phyloP scores from a whole-genome alignment of 2,113 vertebrate genomes.

The Thunnus maccoyii region DNA sequence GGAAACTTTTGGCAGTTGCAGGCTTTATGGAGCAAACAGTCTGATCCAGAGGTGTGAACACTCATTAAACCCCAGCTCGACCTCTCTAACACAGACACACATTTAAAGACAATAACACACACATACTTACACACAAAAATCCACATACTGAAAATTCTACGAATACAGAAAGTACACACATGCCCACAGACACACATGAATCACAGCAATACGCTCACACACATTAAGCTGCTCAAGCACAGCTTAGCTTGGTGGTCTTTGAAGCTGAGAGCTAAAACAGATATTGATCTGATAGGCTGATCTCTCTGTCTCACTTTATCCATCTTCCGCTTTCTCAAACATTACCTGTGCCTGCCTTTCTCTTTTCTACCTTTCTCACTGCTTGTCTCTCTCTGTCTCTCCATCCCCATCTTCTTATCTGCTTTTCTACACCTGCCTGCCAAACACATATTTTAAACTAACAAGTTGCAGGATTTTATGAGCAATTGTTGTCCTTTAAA shows the following conservation, averaged over 20 bases:
- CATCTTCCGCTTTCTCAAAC: neutral
- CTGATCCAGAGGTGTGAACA: conserved; percentile 47
- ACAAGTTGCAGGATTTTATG: conserved; percentile 22
- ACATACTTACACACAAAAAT: neutral
- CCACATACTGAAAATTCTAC: neutral
- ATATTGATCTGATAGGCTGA: conserved; percentile 58
- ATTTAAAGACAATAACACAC: neutral
- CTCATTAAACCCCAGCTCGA: conserved; percentile 56
- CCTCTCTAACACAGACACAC: conserved; percentile 19
- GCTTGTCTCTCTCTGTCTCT: neutral
- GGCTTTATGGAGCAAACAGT: conserved; percentile 53
- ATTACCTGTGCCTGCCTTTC: neutral
- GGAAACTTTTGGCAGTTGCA: conserved; percentile 50
- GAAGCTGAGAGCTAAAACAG: conserved; percentile 45
- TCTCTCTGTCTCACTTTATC: conserved; percentile 10
- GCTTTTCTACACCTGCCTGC: neutral
- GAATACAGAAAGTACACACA: neutral
- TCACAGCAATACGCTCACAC: neutral
- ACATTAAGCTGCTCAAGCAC: conserved; percentile 15
- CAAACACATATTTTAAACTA: conserved; percentile 13
- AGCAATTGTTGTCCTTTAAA: conserved; percentile 1
- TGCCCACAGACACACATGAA: neutral
- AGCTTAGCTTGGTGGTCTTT: conserved; percentile 50
- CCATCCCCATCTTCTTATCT: neutral
- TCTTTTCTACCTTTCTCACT: neutral